Evolutionary conservation across 92 coral and sea anemone genomes (phyloP), one percentile per base, ranked within the genome.

Genomic region (Parazoanthus atlanticus): DNA sequence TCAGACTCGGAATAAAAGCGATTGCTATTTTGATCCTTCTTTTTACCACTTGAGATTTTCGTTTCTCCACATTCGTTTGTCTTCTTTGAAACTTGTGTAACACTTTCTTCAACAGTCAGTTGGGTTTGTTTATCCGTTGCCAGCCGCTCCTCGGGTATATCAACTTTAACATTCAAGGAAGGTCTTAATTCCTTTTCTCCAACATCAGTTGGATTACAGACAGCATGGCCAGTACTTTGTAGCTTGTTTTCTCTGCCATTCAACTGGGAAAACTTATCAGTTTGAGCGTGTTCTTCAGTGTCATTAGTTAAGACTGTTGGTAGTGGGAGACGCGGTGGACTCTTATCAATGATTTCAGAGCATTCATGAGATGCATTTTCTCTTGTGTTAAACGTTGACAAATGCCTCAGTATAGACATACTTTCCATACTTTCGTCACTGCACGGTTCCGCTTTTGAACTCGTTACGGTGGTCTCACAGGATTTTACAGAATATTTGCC

Each of bases 381-480:
- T 61, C 15, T 49, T 26, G 36, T 38, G 36, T 31, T 13, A 70
- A 47, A 26, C 16, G 32, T 71, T 13, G 87, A 26, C 36, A 84
- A 41, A 43, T 65, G 31, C 86, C 86, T 36, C n/a, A 82, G 34
- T 12, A 82, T 13, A 40, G 86, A 82, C 52, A 66, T 30, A 66
- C 76, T 84, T 41, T 28, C 74, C 74, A 46, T 70, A 23, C 65
- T 84, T 84, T 67, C 87, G 8, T 28, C 46, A 38, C 43, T 84
- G 28, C 61, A 43, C 26, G 16, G 40, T 41, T 84, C 78, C 36
- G 12, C 31, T 69, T 29, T 84, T 32, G 87, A 84, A 49, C 78
- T 70, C 16, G 47, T 40, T 31, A 69, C 74, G 26, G 65, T 28
- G 23, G 33, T 30, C 8, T 84, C 65, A 1, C 19, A 10, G 15